Percentiles rank a stretch among this genome's conserved stretches.
These are phyloP conservation scores for Heliconius ismenius DNA, from an alignment of 2,888 invertebrate species.

Conservation along the genomic window DNA sequence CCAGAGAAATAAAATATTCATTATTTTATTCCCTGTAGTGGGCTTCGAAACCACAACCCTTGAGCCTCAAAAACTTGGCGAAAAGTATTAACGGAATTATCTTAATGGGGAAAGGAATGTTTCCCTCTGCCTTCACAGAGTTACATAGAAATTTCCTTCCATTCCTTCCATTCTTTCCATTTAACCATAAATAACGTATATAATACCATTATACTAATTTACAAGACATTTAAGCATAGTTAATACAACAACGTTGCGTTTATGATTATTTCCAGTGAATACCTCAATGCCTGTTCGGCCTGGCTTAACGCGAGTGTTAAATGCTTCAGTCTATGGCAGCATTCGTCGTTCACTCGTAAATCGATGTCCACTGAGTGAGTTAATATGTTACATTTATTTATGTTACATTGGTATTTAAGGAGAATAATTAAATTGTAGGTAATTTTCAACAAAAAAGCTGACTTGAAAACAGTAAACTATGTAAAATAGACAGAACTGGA, in stretches of 20 bases:
- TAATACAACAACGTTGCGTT: slow-evolving; percentile 35
- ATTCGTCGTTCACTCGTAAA: slow-evolving; percentile 58
- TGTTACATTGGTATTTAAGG: background rate
- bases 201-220: slow-evolving; percentile 11
- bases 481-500: too few species aligned
- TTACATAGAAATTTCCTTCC: background rate
- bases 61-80: too few species aligned
- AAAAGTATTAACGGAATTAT: too few species aligned
- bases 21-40: background rate
- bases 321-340: slow-evolving; percentile 64
- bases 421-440: background rate
- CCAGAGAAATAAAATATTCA: background rate
- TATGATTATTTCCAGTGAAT: slow-evolving; percentile 43
- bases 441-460: too few species aligned
- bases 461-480: too few species aligned
- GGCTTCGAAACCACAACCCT: background rate
- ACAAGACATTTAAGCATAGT: slow-evolving; percentile 21
- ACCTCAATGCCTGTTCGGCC: slow-evolving; percentile 66
- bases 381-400: slow-evolving; percentile 23
- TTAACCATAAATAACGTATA: background rate
- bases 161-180: background rate
- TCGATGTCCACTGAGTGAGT: slow-evolving; percentile 47
- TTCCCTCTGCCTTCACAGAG: background rate
- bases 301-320: slow-evolving; percentile 60
- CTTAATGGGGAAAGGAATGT: too few species aligned